Conservation (phyloP, 2,888 invertebrate genomes). For the Chironomus riparius region DNA sequence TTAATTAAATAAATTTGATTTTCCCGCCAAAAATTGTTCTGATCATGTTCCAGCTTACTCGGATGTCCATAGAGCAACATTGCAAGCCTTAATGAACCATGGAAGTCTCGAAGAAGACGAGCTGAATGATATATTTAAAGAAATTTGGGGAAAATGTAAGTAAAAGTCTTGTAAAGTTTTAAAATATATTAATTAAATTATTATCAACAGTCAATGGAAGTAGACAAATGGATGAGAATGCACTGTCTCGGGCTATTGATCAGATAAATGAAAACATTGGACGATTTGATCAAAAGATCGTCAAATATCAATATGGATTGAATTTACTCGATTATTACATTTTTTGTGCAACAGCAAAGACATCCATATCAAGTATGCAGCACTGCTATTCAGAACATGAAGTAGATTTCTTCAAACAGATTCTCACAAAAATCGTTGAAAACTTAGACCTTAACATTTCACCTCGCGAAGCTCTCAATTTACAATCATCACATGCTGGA, state of each 20-base stretch:
- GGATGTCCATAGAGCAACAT: background rate
- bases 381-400: background rate
- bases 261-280: conserved; percentile 7
- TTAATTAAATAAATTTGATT: too few species aligned
- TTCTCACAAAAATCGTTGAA: background rate
- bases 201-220: background rate
- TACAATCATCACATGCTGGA: background rate
- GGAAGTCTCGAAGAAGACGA: background rate
- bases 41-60: background rate
- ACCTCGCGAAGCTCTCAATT: background rate
- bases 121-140: background rate
- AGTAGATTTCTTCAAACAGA: conserved; percentile 4
- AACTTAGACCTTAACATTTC: background rate
- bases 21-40: background rate
- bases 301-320: background rate
- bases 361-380: background rate
- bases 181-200: background rate
- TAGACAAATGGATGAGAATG: background rate
- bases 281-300: conserved; percentile 11
- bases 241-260: background rate
- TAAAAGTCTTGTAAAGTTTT: background rate
- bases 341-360: background rate
- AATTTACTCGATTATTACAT: background rate
- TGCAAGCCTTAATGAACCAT: background rate
- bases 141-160: background rate